Evolutionary conservation across 30 jellyfish, hydroid and myxozoan genomes (phyloP), one percentile per base, ranked within the genome.

Genomic region (Cassiopea andromeda): DNA sequence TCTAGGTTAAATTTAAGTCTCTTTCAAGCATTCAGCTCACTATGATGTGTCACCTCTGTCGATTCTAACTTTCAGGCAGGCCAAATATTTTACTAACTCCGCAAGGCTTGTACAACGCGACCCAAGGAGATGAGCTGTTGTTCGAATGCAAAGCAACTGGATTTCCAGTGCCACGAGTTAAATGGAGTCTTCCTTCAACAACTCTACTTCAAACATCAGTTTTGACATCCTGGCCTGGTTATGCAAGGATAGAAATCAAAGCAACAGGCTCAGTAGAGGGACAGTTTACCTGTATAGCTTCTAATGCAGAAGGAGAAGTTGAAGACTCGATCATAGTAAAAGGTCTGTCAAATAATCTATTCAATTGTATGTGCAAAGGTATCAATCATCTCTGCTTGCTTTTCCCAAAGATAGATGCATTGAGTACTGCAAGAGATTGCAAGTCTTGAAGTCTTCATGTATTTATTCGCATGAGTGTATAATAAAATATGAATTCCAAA

Each of bases 61-160:
- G 12, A 3, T 3, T 3, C 12, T n/a, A 5, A 14, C 48, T 66
- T 83, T 60, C 59, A 92, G 98, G 98, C 19, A 92, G 80, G 59
- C 93, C 98, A 75, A 87, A 83, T 58, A 77, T 92, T 8, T 82
- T 59, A 6, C 73, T 92, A 16, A 73, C 75, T 4, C 98, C 98
- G 6, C 90, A 91, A 48, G 96, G 98, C 15, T 47, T 27, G 1
- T 82, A 87, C 90, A 90, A 84, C 46, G 92, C 90, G 6, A 47
- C 90, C 1, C 46, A 16, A 17, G 91, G 91, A 27, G 96, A 83
- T 82, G 61, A 81, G n/a, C 69, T 86, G 83, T 47, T 73, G 38
- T 70, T 92, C 19, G 95, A 86, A 57, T 95, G 99, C 79, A 74
- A 91, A 44, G 91, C 93, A 16, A 45, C 98, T 16, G 99, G 99